Percentiles rank a stretch among this genome's conserved stretches.
Conservation (phyloP, 2,888 invertebrate species). For the Tetanocera ferruginea region DNA sequence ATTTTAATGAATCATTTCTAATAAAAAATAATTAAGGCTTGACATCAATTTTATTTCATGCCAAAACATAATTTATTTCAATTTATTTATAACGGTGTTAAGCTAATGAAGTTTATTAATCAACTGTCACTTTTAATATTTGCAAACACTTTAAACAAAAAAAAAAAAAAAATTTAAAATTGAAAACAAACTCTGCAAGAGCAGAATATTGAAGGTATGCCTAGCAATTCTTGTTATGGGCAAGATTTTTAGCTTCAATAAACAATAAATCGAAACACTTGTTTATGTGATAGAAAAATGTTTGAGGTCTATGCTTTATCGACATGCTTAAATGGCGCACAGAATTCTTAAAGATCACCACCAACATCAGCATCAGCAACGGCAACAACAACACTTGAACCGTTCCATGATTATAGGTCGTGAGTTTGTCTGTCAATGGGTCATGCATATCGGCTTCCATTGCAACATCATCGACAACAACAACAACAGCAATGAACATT, state of each 20-base stretch:
- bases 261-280: conserved; percentile 38
- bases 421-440: conserved; percentile 62
- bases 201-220: too few relatives aligned
- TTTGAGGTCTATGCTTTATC: conserved; percentile 20
- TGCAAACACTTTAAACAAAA: too few relatives aligned
- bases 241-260: background rate
- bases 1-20: too few relatives aligned
- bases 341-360: background rate
- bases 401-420: conserved; percentile 50
- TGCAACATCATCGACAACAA: conserved; percentile 24
- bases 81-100: too few relatives aligned
- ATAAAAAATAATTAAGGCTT: too few relatives aligned
- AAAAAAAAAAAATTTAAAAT: too few relatives aligned
- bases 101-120: too few relatives aligned
- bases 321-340: background rate
- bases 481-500: background rate
- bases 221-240: too few relatives aligned
- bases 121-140: too few relatives aligned
- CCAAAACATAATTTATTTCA: too few relatives aligned
- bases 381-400: background rate
- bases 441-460: conserved; percentile 47
- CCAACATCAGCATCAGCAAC: background rate
- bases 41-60: too few relatives aligned
- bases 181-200: too few relatives aligned
- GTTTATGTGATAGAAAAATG: conserved; percentile 37